Evolutionary conservation across 1,140 invertebrate genomes (phyloP).

Genomic region (Lerema accius): DNA sequence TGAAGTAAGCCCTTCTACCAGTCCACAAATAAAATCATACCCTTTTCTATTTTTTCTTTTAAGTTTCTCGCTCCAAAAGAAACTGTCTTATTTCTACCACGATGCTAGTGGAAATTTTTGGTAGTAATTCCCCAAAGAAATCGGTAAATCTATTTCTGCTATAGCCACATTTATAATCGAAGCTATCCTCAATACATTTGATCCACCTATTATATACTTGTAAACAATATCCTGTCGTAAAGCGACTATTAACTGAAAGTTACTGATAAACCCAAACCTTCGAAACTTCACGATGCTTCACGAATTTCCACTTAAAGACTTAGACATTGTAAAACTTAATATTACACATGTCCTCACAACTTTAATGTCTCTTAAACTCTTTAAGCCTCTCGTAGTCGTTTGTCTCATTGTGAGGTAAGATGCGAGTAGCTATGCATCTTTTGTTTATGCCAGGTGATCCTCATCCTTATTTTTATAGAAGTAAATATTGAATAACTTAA

Average conservation of each 20-base stretch:
- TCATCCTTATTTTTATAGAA: no score
- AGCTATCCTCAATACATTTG: not conserved
- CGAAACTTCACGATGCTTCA: slow-evolving; percentile 29
- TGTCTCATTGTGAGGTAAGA: not conserved
- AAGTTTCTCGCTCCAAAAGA: no score
- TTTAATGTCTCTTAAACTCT: slow-evolving; percentile 32
- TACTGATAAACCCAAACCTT: slow-evolving; percentile 25
- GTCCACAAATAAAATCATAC: no score
- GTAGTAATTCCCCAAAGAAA: no score
- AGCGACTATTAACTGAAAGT: slow-evolving; percentile 31
- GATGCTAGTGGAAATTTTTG: no score
- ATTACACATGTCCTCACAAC: slow-evolving; percentile 32
- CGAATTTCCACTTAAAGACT: slow-evolving; percentile 27
- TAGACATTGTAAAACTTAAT: slow-evolving; percentile 31
- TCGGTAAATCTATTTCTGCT: no score
- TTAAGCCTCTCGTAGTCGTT: slow-evolving; percentile 12
- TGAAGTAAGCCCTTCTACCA: no score
- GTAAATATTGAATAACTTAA: no score
- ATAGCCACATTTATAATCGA: not conserved
- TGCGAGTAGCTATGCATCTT: not conserved
- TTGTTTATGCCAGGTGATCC: no score
- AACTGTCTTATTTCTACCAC: no score
- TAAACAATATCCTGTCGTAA: slow-evolving; percentile 19
- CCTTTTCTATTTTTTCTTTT: no score
- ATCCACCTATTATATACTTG: slow-evolving; percentile 12